Conservation (phyloP, 2,888 invertebrate genomes). For the Caenorhabditis wallacei region DNA sequence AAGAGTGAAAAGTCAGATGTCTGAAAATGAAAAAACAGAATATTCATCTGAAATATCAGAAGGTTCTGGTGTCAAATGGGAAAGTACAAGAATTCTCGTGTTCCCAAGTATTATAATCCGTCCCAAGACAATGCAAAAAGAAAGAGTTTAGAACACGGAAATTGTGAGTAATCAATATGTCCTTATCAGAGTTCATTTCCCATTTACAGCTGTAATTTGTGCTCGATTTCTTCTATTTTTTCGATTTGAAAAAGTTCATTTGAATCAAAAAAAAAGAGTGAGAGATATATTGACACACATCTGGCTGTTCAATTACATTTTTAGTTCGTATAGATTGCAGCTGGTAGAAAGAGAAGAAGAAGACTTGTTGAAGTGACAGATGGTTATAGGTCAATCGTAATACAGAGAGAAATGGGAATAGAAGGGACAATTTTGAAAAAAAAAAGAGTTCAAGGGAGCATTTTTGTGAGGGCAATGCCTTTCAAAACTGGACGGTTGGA, state of each 20-base stretch:
- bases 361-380: not conserved
- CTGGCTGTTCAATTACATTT: not conserved
- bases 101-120: not conserved
- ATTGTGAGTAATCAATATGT: not conserved
- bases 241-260: not conserved
- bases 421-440: too few species aligned
- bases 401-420: too few species aligned
- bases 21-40: too few species aligned
- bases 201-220: slow-evolving; percentile 9
- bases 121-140: not conserved
- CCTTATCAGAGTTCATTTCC: slow-evolving; percentile 9
- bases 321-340: not conserved
- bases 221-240: not conserved
- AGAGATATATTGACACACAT: not conserved
- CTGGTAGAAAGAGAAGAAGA: not conserved
- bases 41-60: too few species aligned
- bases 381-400: not conserved
- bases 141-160: slow-evolving; percentile 5
- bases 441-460: too few species aligned
- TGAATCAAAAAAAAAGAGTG: not conserved
- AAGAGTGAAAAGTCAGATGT: not conserved
- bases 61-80: too few species aligned
- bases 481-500: too few species aligned
- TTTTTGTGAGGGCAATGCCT: too few species aligned
- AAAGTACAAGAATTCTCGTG: too few species aligned